These are phyloP conservation scores for Brevimyrus niger DNA, from an alignment of 2,113 vertebrate genomes.

Conservation along the genomic window DNA sequence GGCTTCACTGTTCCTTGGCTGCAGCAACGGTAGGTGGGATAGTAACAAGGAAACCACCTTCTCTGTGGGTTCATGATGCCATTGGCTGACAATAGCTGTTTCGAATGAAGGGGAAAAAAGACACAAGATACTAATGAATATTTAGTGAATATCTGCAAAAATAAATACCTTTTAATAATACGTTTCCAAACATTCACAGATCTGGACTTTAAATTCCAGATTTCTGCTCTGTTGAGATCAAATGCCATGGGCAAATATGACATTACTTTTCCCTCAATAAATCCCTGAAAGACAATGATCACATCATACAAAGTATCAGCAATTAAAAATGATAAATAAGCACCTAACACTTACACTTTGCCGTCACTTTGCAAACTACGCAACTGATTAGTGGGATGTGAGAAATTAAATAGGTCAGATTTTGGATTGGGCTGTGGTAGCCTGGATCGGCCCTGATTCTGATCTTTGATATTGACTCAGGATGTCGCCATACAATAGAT, in stretches of 20 bases:
- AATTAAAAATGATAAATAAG: not conserved
- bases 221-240: not conserved
- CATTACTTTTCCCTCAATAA: not conserved
- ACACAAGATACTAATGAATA: not conserved
- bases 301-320: not conserved
- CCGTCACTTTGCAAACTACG: not conserved
- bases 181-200: not conserved
- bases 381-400: not conserved
- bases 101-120: not conserved
- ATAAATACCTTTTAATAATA: not conserved
- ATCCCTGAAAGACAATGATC: not conserved
- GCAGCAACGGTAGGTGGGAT: conserved; percentile 83
- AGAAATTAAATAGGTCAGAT: not conserved
- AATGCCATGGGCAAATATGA: not conserved
- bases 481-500: not conserved
- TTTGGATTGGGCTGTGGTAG: not conserved
- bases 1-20: conserved; percentile 85
- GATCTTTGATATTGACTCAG: not conserved
- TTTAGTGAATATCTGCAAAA: not conserved
- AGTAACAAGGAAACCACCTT: conserved; percentile 82
- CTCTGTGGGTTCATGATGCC: conserved; percentile 87
- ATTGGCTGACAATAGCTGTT: conserved; percentile 80
- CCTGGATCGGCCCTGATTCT: not conserved
- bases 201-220: not conserved
- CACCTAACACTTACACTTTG: not conserved